Base-by-base conservation (phyloP, 2,888 invertebrate species). In the Poecilus cupreus region DNA sequence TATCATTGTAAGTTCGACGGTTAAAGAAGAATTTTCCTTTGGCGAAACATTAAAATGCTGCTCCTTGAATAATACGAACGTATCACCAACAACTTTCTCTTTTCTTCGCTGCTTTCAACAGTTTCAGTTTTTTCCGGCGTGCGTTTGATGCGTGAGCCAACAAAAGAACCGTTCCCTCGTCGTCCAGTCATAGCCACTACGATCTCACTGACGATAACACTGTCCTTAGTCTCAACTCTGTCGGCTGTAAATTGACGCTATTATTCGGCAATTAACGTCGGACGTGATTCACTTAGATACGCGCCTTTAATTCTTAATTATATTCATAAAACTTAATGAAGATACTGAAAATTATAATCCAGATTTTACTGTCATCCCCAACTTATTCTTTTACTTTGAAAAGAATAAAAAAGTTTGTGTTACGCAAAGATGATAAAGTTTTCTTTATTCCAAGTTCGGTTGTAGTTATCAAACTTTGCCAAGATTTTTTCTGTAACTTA, bases 281-380 rank as follows among this genome's bases (percentile, higher is more conserved):
- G 64, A 77, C 77, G 77, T 77, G 77, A 60, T 64, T 77, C 60
- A 77, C 46, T 77, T 77, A 77, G 64, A 60, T 57, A 64, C 43
- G 77, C 77, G 77, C 16, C 64, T 77, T 77, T 77, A 77, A 77
- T 77, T 51, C 64, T 46, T 77, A 77, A 77, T 77, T 77, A 77
- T 64, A 64, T 60, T 46, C 64, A 77, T 60, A 77, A 77, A 64
- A 77, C 46, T 37, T 77, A 64, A 76, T 76, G 76, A 76, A 77
- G 60, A 77, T 46, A 77, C 60, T 43, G 39, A 37, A 76, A 76
- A 76, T 76, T 76, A 76, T 76, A 54, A 54, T 57, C 76, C 76
- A 54, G 37, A 37, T 51, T 76, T 22, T 57, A 32, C 57, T 75
- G 74, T 74, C 74, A 24, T 46, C 22, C 16, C 10, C 24, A 75